Evolutionary conservation across 2,797 vertebrate genomes (phyloP).

Genomic region (Ptychadena robeensis): DNA sequence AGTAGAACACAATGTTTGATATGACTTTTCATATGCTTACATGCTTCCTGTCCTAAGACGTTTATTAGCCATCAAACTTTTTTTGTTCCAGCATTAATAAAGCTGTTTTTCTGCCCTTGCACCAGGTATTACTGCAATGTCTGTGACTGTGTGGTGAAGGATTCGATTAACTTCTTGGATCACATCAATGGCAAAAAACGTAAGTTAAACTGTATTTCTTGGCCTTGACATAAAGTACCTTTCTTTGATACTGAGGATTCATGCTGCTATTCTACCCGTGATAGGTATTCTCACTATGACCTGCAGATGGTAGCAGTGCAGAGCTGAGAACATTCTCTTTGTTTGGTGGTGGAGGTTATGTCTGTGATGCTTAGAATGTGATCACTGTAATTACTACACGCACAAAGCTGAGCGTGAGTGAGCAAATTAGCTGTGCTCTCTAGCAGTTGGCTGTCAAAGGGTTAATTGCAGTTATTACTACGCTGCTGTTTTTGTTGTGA

Average conservation of each 20-base stretch:
- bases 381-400: not conserved
- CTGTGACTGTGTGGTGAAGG: constrained; percentile 97
- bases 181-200: constrained; percentile 99
- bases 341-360: not conserved
- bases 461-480: not conserved
- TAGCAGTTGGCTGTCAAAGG: not conserved
- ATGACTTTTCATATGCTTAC: too few species aligned
- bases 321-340: not conserved
- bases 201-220: constrained; percentile 73
- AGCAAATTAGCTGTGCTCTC: not conserved
- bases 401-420: not conserved
- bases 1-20: too few species aligned
- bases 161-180: constrained; percentile 97
- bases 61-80: too few species aligned
- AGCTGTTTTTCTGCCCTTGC: constrained; percentile 32
- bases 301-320: constrained; percentile 34
- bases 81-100: not conserved
- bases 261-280: too few species aligned
- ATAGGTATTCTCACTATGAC: not conserved
- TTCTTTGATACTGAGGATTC: too few species aligned
- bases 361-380: not conserved
- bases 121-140: constrained; percentile 95
- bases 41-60: too few species aligned
- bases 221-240: too few species aligned
- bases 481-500: too few species aligned